Evolutionary conservation across 2,888 invertebrate genomes (phyloP).

Genomic region (Tanaodytes sp.): DNA sequence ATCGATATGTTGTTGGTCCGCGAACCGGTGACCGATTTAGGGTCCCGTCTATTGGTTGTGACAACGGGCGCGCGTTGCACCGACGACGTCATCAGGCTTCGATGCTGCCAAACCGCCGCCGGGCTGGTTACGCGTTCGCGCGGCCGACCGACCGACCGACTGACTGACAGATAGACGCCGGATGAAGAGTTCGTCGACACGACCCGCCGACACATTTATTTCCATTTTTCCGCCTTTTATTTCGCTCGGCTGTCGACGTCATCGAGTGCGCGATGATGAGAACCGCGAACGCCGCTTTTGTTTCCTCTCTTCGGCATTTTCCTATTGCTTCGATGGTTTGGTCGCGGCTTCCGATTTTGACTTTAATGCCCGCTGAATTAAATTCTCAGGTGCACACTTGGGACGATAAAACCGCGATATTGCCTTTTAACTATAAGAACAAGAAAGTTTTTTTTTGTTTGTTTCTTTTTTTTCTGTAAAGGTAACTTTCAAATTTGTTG

Average conservation of each 20-base stretch:
- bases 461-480: no score
- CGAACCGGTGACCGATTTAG: constrained; percentile 66
- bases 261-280: no score
- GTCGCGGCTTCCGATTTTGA: no score
- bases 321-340: no score
- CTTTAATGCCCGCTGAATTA: no score
- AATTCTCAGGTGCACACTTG: no score
- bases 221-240: constrained; percentile 36
- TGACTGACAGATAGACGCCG: constrained; percentile 39
- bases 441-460: no score
- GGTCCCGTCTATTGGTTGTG: constrained; percentile 64
- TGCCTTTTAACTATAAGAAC: no score
- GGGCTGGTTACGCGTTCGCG: not conserved
- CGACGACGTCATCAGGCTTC: constrained; percentile 8
- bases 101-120: not conserved
- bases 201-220: constrained; percentile 50
- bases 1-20: constrained; percentile 68
- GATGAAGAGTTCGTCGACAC: constrained; percentile 51
- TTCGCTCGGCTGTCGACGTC: constrained; percentile 11
- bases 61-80: constrained; percentile 55
- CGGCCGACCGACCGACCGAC: constrained; percentile 37
- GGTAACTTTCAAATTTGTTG: no score
- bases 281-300: no score
- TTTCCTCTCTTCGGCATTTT: not conserved
- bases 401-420: no score